phyloP scores from a whole-genome alignment of 1,140 invertebrate genomes.

The Stenopsyche tienmushanensis region DNA sequence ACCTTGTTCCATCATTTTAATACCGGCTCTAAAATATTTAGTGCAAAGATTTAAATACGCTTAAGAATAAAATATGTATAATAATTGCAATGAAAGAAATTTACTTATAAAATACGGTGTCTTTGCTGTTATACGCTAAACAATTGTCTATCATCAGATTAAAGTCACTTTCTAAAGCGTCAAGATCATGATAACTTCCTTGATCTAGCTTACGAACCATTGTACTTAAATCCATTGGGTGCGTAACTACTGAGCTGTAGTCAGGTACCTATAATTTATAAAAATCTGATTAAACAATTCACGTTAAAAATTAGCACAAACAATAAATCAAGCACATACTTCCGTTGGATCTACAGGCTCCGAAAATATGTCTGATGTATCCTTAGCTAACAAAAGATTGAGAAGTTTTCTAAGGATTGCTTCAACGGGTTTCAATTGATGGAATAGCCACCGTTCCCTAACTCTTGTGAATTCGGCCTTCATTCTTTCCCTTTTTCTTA shows the following conservation, averaged over 20 bases:
- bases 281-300: too few species aligned
- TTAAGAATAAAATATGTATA: conserved; percentile 38
- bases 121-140: conserved; percentile 91
- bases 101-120: conserved; percentile 77
- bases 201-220: conserved; percentile 80
- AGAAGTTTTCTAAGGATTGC: conserved; percentile 74
- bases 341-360: conserved; percentile 90
- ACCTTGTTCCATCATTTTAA: conserved; percentile 86
- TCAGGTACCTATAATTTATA: conserved; percentile 72
- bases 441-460: conserved; percentile 76
- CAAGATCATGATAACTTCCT: conserved; percentile 75
- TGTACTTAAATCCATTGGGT: conserved; percentile 95
- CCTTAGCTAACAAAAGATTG: conserved; percentile 74
- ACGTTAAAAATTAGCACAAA: conserved; percentile 32
- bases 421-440: conserved; percentile 80
- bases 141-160: conserved; percentile 94
- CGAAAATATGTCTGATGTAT: conserved; percentile 86
- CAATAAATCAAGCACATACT: conserved; percentile 47
- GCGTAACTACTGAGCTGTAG: conserved; percentile 87
- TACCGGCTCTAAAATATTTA: conserved; percentile 70
- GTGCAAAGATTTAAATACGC: not conserved
- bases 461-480: conserved; percentile 86
- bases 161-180: conserved; percentile 86
- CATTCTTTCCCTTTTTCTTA: conserved; percentile 91
- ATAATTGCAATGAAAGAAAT: conserved; percentile 32